Conservation (phyloP, 35 echinoderm and acorn worm genomes). For the Anneissia japonica region DNA sequence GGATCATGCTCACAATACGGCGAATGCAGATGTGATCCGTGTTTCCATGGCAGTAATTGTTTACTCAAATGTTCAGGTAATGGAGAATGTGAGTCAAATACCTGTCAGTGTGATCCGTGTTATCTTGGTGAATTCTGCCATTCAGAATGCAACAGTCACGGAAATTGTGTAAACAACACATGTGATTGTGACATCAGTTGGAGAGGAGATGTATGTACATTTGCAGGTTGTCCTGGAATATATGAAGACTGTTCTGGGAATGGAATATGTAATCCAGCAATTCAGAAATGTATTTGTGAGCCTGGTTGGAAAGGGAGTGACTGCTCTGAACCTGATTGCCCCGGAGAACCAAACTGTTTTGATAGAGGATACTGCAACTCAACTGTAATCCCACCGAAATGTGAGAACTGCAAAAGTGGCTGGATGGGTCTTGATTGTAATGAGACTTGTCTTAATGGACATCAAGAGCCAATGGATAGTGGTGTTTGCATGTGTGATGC, state of each 20-base stretch:
- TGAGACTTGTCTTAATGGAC: conserved; percentile 58
- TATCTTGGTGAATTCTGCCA: conserved; percentile 65
- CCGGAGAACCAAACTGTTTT: conserved; percentile 74
- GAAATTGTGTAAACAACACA: conserved; percentile 22
- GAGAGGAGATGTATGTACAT: conserved; percentile 52
- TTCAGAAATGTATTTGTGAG: conserved; percentile 72
- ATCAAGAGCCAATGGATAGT: conserved; percentile 35
- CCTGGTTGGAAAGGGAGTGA: conserved; percentile 53
- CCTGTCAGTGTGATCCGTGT: conserved; percentile 67
- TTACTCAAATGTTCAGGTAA: conserved; percentile 46
- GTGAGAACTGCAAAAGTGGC: conserved; percentile 53
- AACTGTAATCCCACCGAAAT: conserved; percentile 45
- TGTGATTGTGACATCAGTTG: conserved; percentile 65
- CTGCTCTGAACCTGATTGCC: conserved; percentile 65
- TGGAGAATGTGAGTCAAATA: conserved; percentile 40
- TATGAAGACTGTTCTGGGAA: conserved; percentile 73
- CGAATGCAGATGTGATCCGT: conserved; percentile 60
- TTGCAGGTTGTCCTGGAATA: conserved; percentile 66
- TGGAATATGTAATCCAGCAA: conserved; percentile 74
- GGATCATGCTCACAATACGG: conserved; percentile 53
- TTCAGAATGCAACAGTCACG: conserved; percentile 59
- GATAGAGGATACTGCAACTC: conserved; percentile 51
- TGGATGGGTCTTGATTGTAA: conserved; percentile 79
- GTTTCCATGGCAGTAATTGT: conserved; percentile 61
- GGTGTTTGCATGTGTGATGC: conserved; percentile 67